A percentile compares a stretch with the other conserved stretches of the same genome.
phyloP scores from a whole-genome alignment of 2,888 invertebrate genomes.

The Acanthosepion pharaonis region DNA sequence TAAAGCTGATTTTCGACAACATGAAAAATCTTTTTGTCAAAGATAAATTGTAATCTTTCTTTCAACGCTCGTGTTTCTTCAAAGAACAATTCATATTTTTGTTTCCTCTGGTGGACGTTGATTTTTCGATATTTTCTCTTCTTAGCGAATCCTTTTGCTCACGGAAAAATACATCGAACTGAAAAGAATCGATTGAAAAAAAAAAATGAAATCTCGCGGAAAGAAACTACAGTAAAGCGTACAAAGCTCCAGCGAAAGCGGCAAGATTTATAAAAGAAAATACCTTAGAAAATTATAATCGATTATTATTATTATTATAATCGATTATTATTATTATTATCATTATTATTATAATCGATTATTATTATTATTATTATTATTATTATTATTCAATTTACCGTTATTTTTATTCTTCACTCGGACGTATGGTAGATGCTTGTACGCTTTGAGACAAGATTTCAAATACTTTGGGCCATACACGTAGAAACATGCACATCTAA shows the following conservation, averaged over 20 bases:
- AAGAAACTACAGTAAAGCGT: neutral
- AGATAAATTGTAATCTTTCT: neutral
- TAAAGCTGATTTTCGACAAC: too few species aligned
- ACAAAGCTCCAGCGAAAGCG: neutral
- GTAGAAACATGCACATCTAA: neutral
- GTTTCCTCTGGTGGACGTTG: neutral
- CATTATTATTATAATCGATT: neutral
- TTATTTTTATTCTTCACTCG: neutral
- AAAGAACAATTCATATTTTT: neutral
- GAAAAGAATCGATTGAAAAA: neutral
- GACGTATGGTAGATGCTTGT: neutral
- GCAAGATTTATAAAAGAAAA: neutral
- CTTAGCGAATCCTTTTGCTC: too few species aligned
- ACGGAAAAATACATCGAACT: neutral
- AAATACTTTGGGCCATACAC: neutral
- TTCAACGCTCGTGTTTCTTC: neutral
- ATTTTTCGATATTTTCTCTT: neutral
- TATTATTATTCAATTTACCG: neutral
- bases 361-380: constrained; percentile 23
- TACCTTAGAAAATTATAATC: neutral
- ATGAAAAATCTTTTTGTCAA: neutral
- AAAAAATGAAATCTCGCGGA: neutral
- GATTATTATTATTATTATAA: neutral
- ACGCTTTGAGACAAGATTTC: neutral
- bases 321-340: neutral